These are phyloP conservation scores for Melanargia galathea DNA, from an alignment of 2,888 invertebrate genomes.

Conservation along the genomic window DNA sequence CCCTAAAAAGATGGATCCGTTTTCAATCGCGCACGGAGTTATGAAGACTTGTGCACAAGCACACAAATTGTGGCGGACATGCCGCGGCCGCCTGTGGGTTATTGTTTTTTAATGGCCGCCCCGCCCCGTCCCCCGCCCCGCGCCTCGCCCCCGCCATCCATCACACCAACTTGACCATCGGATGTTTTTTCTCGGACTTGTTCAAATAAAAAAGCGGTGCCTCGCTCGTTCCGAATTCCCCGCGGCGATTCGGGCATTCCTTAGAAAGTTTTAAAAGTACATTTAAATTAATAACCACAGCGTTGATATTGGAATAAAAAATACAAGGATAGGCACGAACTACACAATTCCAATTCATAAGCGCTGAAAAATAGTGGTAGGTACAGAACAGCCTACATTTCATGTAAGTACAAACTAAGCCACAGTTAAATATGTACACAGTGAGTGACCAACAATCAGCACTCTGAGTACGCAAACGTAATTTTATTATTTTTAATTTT, in stretches of 20 bases:
- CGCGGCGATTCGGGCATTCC: conserved; percentile 70
- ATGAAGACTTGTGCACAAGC: conserved; percentile 65
- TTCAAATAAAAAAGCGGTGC: conserved; percentile 58
- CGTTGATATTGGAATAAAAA: conserved; percentile 29
- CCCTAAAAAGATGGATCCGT: conserved; percentile 1
- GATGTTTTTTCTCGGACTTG: conserved; percentile 51
- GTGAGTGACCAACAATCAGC: too few relatives aligned
- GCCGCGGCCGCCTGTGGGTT: conserved; percentile 66
- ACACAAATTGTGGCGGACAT: conserved; percentile 75
- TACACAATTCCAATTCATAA: background rate
- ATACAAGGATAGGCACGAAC: background rate
- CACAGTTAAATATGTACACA: too few relatives aligned
- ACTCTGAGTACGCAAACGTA: too few relatives aligned
- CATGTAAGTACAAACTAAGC: too few relatives aligned
- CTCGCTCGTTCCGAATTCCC: conserved; percentile 57
- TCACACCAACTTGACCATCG: conserved; percentile 52
- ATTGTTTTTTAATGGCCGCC: conserved; percentile 79
- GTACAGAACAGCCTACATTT: too few relatives aligned
- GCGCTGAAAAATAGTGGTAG: background rate
- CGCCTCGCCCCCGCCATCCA: conserved; percentile 66
- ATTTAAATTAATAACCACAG: conserved; percentile 71
- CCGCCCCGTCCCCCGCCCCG: conserved; percentile 67
- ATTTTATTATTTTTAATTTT: too few relatives aligned
- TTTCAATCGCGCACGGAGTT: conserved; percentile 33
- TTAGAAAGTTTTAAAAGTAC: conserved; percentile 68